Evolutionary conservation across 2,888 invertebrate species (phyloP).

Genomic region (Seira musarum): DNA sequence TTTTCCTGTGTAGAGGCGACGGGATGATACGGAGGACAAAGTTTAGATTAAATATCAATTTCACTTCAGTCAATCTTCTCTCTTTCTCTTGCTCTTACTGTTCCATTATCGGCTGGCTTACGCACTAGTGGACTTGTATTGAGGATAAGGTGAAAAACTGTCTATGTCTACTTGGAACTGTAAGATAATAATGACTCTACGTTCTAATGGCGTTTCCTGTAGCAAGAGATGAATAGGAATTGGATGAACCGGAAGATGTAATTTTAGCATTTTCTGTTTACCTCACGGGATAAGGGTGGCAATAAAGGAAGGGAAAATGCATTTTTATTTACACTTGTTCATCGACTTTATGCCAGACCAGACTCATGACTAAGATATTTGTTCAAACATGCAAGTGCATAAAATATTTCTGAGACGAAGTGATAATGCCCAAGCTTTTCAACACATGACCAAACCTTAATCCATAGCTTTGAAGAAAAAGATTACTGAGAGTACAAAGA

Average conservation of each 20-base stretch:
- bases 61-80: conserved; percentile 40
- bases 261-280: background rate
- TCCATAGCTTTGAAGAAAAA: too few relatives aligned
- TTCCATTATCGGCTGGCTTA: conserved; percentile 42
- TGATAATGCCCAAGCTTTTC: too few relatives aligned
- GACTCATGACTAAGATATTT: too few relatives aligned
- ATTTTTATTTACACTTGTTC: conserved; percentile 39
- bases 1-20: conserved; percentile 14
- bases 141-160: too few relatives aligned
- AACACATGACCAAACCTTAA: too few relatives aligned
- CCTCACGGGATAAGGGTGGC: background rate
- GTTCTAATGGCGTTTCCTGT: background rate
- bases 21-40: conserved; percentile 43
- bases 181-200: too few relatives aligned
- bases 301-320: conserved; percentile 12
- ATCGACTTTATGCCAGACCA: background rate
- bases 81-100: too few relatives aligned
- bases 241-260: conserved; percentile 36
- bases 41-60: conserved; percentile 60
- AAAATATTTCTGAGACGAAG: too few relatives aligned
- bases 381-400: too few relatives aligned
- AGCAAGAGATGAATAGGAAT: background rate
- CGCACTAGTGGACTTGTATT: conserved; percentile 49
- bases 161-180: too few relatives aligned
- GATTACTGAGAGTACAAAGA: too few relatives aligned